Conservation (phyloP, 2,797 vertebrate genomes). For the Dipus sagitta region DNA sequence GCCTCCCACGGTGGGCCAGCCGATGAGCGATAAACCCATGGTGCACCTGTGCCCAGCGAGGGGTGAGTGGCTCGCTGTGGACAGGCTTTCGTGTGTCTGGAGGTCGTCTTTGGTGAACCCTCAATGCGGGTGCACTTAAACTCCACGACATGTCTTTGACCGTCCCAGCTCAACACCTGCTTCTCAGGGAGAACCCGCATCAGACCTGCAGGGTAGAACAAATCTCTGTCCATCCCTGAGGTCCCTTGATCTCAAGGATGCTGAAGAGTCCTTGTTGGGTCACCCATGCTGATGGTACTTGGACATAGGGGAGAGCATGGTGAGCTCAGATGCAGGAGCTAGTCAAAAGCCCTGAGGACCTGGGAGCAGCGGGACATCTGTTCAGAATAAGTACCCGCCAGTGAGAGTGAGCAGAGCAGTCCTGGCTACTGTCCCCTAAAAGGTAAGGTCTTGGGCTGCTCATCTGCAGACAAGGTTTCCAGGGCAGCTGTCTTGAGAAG, state of each 20-base stretch:
- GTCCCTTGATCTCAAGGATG: neutral
- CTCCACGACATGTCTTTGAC: neutral
- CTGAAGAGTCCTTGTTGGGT: neutral
- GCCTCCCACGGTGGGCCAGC: rapidly evolving
- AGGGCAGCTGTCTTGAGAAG: neutral
- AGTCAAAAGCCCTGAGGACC: neutral
- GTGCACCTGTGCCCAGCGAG: neutral
- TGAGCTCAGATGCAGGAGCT: neutral
- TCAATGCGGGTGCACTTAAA: neutral
- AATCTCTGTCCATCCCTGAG: neutral
- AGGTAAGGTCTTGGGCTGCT: neutral
- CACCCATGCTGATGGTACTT: neutral
- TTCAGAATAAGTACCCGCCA: rapidly evolving
- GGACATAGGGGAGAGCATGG: too few species aligned
- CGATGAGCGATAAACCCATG: neutral
- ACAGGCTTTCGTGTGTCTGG: neutral
- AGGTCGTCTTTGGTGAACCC: neutral
- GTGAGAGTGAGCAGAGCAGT: neutral
- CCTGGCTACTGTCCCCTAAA: neutral
- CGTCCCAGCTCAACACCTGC: rapidly evolving
- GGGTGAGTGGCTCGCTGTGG: neutral
- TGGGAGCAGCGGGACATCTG: rapidly evolving
- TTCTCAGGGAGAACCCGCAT: neutral
- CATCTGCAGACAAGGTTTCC: neutral
- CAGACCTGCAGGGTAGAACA: neutral